A percentile compares a stretch with the other conserved stretches of the same genome.
Conservation (phyloP, 2,113 vertebrate species). For the Poeciliopsis occidentalis region DNA sequence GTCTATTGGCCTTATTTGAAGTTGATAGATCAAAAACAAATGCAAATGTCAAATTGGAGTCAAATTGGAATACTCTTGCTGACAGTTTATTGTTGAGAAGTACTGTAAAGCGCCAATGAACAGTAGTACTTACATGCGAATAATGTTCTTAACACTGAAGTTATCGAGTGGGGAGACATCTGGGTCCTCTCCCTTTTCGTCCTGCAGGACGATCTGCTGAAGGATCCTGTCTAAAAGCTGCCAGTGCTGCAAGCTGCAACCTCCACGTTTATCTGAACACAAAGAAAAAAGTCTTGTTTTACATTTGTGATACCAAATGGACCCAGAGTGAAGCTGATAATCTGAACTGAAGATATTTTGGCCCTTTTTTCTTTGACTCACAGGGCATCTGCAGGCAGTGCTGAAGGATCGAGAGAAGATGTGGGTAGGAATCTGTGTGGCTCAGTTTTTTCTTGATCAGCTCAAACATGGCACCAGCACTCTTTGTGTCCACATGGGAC, state of each 20-base stretch:
- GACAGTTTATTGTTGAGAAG: background rate
- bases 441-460: constrained; percentile 93
- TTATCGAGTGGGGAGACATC: constrained; percentile 92
- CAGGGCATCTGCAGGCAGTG: constrained; percentile 97
- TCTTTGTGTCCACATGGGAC: constrained; percentile 96
- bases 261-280: constrained; percentile 88
- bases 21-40: too few species aligned
- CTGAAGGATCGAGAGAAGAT: constrained; percentile 93
- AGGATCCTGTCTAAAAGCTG: constrained; percentile 95
- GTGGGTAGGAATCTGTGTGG: constrained; percentile 94
- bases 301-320: background rate
- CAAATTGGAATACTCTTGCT: background rate
- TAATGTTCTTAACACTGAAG: constrained; percentile 96
- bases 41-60: background rate
- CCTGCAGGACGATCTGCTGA: constrained; percentile 96
- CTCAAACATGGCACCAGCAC: constrained; percentile 96
- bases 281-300: background rate
- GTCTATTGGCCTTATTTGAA: too few species aligned
- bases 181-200: constrained; percentile 92
- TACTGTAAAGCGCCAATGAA: background rate
- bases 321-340: background rate
- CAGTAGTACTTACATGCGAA: constrained; percentile 89
- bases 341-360: background rate
- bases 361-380: constrained; percentile 73
- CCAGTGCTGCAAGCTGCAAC: constrained; percentile 91